Conservation (phyloP, 1,140 invertebrate genomes). For the Condylostylus longicornis region DNA sequence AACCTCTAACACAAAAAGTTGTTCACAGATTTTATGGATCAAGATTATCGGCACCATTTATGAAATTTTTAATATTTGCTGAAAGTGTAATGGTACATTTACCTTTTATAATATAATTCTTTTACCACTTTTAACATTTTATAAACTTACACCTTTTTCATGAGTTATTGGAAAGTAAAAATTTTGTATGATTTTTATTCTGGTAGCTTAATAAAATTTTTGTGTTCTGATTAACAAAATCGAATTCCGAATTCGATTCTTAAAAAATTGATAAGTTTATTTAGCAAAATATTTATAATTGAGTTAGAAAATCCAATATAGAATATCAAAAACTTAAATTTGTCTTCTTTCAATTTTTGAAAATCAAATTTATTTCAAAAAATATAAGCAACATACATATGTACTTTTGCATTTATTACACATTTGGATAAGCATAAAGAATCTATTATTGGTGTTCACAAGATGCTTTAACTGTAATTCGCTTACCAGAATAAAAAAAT, state of each 20-base stretch:
- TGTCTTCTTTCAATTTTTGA: no score
- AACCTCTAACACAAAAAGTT: constrained; percentile 61
- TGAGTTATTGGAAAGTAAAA: constrained; percentile 1
- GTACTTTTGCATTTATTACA: no score
- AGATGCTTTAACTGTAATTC: no score
- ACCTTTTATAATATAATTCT: constrained; percentile 1
- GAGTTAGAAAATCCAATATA: no score
- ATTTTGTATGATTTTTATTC: no score
- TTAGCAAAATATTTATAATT: no score
- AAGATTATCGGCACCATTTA: constrained; percentile 41
- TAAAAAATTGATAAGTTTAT: neutral
- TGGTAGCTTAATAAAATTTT: neutral
- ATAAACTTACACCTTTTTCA: neutral
- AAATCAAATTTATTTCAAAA: no score
- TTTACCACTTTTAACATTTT: constrained; percentile 4
- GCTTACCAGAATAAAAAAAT: no score
- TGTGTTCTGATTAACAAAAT: neutral
- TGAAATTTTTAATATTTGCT: constrained; percentile 48
- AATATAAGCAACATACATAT: no score
- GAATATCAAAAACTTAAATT: no score
- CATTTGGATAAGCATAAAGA: no score
- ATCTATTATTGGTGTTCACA: no score
- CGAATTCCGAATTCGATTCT: neutral
- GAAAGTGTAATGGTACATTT: constrained; percentile 60
- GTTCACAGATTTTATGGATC: constrained; percentile 59